phyloP scores from a whole-genome alignment of 2,113 vertebrate species.

The Prionailurus bengalensis region DNA sequence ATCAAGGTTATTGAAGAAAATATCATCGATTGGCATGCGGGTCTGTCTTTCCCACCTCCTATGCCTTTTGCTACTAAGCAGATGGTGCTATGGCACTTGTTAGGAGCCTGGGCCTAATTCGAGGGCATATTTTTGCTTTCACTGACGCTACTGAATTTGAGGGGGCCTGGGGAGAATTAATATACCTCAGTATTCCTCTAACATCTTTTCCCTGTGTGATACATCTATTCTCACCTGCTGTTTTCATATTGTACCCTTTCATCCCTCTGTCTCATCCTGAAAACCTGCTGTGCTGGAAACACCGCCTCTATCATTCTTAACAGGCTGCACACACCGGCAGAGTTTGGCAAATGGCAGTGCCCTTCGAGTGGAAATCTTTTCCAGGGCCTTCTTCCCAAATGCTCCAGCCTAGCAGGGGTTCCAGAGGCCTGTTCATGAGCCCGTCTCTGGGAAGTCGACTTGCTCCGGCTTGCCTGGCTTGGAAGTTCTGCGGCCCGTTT shows the following conservation, averaged over 20 bases:
- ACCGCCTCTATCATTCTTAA: slow-evolving; percentile 48
- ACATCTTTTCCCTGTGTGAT: slow-evolving; percentile 76
- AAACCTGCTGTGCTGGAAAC: slow-evolving; percentile 66
- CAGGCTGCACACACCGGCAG: slow-evolving; percentile 28
- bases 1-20: slow-evolving; percentile 17
- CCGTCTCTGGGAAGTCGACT: background rate
- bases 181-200: slow-evolving; percentile 69
- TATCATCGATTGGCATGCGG: background rate
- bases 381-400: background rate
- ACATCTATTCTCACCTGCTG: slow-evolving; percentile 71
- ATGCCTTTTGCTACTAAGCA: slow-evolving; percentile 69
- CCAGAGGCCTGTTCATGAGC: background rate
- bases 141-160: slow-evolving; percentile 33
- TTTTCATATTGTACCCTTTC: slow-evolving; percentile 69
- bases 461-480: background rate
- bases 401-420: slow-evolving; percentile 46
- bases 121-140: slow-evolving; percentile 56
- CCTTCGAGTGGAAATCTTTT: slow-evolving; percentile 28
- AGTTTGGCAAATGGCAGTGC: slow-evolving; percentile 6
- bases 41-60: slow-evolving; percentile 54
- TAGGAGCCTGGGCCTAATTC: slow-evolving; percentile 50
- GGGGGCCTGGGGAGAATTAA: slow-evolving; percentile 75
- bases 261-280: slow-evolving; percentile 62
- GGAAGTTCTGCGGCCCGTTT: slow-evolving; percentile 17
- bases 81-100: slow-evolving; percentile 71